Base-by-base conservation (phyloP, 2,888 invertebrate species). In the Allacma fusca region DNA sequence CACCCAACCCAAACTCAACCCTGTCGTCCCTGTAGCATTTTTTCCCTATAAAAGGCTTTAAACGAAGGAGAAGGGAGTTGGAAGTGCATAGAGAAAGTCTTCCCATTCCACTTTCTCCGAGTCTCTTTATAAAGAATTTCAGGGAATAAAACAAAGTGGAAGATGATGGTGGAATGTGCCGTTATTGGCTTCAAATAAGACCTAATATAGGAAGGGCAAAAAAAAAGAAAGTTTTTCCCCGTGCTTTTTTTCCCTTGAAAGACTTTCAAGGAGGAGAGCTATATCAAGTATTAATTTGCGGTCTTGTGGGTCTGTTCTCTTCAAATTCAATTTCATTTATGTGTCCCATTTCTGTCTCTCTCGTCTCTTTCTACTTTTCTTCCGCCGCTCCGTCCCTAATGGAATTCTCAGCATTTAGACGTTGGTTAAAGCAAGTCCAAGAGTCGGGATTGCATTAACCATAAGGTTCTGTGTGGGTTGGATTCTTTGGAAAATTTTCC, bases 111-210 rank as follows among this genome's bases (percentile, higher is more conserved):
- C n/a, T n/a, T n/a, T n/a, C n/a, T n/a, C n/a, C n/a, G n/a, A n/a
- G n/a, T 67, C 29, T 19, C 29, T 5, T 40, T 9, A 5, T 40
- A 40, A 40, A 40, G 40, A 40, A 40, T 40, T 40, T 40, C 40
- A 13, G 5, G 40, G 40, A 13, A 40, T 40, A 40, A 24, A 21
- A 68, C n/a, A 68, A 68, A 68, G 68, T 68, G 69, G 69, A 40
- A 69, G 69, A 69, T 69, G 43, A 69, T 69, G 21, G 21, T 23
- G 44, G 69, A 69, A 69, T 67, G n/a, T 29, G 28, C 34, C 69
- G 9, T 34, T 43, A 21, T 68, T 69, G 44, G 23, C 34, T 69
- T 43, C 40, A 23, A 40, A 69, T 69, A 21, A 5, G 23, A 59
- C n/a, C 40, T 40, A 40, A 40, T 40, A 40, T 40, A 40, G n/a